Base-by-base conservation (phyloP, 1,140 invertebrate genomes). In the Micrasema minimum region DNA sequence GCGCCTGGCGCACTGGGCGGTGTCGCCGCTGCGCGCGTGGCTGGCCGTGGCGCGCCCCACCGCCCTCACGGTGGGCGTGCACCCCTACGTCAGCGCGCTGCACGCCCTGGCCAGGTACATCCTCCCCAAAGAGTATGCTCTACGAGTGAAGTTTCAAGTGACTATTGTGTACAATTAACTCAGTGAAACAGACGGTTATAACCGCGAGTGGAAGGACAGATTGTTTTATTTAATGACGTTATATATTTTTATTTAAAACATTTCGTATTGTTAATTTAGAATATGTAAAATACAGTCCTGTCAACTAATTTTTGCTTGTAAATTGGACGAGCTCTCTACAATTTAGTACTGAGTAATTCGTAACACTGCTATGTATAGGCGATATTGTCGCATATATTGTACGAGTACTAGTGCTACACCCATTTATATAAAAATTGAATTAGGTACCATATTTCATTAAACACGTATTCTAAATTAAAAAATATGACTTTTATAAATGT, bases 41-140 rank as follows among this genome's bases (percentile, higher is more conserved):
- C 77, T 82, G 71, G 81, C 79, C 78, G 65, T 83, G 61, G 35
- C 43, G 16, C 72, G 53, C 55, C 76, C 76, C 59, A 51, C n/a
- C 20, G 53, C 43, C 53, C 20, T 55, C 43, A 12, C 14, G 66
- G 78, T 55, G n/a, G 95, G 95, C 14, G 87, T 96, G 2, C 93
- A 96, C 77, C 95, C 93, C 92, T 97, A 97, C 82, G 92, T 94
- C 9, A 89, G 88, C 55, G 81, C 91, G 10, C 84, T 97, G 7
- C 96, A 94, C 78, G 81, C 85, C 22, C 73, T 94, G 11, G 90
- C 91, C 5, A 85, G 89, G 38, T 89, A 87, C 74, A 80, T 94
- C 3, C 78, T 95, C 31, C 93, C 93, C n/a, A 76, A 80, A 0
- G n/a, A 80, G 79, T 0, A 84, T 83, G 71, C 79, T 80, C 66